Evolutionary conservation across 2,113 vertebrate genomes (phyloP).

Genomic region (Hydropotes inermis): DNA sequence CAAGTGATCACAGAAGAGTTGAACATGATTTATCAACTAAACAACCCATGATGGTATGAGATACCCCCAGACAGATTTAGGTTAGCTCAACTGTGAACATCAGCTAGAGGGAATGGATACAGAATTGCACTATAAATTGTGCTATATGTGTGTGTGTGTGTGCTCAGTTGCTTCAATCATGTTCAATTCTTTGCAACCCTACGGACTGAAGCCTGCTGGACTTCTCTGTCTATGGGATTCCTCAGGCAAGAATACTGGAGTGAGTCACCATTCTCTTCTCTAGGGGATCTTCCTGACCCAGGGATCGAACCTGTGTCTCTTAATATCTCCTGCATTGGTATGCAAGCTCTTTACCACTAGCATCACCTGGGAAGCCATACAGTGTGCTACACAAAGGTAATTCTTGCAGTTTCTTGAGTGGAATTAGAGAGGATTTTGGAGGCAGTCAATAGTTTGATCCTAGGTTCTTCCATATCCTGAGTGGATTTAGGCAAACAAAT

Average conservation of each 20-base stretch:
- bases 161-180: not conserved
- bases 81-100: not conserved
- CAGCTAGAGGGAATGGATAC: accelerated
- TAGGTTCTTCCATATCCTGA: not conserved
- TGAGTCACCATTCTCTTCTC: not conserved
- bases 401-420: not conserved
- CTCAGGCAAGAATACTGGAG: not conserved
- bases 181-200: not conserved
- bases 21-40: not conserved
- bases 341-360: not conserved
- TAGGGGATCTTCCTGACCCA: not conserved
- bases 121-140: not conserved
- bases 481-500: not conserved
- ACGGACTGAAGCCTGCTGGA: not conserved
- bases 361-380: not conserved
- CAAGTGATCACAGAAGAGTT: not conserved
- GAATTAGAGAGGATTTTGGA: not conserved
- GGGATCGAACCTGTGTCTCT: not conserved
- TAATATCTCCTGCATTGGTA: not conserved
- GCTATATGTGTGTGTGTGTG: not conserved
- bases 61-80: not conserved
- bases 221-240: not conserved
- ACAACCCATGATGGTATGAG: not conserved
- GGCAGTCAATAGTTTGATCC: not conserved
- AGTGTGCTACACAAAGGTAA: no score